Conservation (phyloP, 2,797 vertebrate genomes). For the Sebastiscus albofasciatus region DNA sequence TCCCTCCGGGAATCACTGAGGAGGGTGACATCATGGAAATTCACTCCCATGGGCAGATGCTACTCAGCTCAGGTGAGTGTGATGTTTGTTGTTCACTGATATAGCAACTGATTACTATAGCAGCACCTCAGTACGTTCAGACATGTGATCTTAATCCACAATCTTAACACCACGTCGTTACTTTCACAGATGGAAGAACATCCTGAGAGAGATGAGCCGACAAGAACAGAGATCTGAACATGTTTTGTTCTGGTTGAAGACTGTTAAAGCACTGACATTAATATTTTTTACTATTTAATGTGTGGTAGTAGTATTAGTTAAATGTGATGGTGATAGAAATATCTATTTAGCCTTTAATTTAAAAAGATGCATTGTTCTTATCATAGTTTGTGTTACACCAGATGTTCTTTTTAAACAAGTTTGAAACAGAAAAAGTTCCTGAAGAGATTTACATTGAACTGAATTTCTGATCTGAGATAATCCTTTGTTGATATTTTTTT, state of each 20-base stretch:
- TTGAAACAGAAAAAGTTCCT: background rate
- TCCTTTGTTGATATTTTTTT: background rate
- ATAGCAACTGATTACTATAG: background rate
- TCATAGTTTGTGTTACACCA: background rate
- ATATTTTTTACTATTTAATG: background rate
- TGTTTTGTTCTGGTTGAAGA: background rate
- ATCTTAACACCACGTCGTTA: background rate
- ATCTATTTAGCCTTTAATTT: background rate
- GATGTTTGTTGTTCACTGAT: background rate
- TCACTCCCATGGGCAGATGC: constrained; percentile 58
- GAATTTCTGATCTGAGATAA: background rate
- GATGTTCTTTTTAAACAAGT: background rate
- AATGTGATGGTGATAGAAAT: background rate
- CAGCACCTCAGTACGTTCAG: background rate
- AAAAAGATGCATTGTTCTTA: background rate
- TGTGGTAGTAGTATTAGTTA: background rate
- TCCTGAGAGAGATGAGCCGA: constrained; percentile 8
- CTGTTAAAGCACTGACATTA: background rate
- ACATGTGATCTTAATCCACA: background rate
- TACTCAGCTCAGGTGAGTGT: constrained; percentile 55
- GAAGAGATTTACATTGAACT: background rate
- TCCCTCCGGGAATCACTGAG: constrained; percentile 70
- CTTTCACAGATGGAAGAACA: constrained; percentile 54
- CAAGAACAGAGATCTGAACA: constrained; percentile 65
- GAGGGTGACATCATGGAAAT: constrained; percentile 72